phyloP scores from a whole-genome alignment of 1,140 invertebrate species.

The Pararge aegeria region DNA sequence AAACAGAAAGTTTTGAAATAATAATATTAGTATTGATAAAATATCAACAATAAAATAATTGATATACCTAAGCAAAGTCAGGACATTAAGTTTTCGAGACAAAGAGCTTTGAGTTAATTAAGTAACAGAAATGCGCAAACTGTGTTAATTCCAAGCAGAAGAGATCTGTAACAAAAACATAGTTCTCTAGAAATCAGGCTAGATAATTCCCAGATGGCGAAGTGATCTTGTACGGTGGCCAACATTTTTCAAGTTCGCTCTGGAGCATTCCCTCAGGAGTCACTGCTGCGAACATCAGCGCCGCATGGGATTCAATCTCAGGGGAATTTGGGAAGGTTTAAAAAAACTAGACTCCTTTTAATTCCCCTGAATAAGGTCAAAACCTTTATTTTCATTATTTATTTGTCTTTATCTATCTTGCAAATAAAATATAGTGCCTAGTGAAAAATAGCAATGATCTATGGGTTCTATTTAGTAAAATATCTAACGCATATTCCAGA shows the following conservation, averaged over 20 bases:
- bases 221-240: constrained; percentile 12
- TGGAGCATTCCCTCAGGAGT: constrained; percentile 51
- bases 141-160: background rate
- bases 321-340: constrained; percentile 61
- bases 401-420: too few species aligned
- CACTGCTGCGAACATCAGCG: constrained; percentile 33
- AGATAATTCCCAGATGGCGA: constrained; percentile 4
- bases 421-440: too few species aligned
- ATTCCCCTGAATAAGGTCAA: background rate
- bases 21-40: too few species aligned
- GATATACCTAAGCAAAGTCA: too few species aligned
- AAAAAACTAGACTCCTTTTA: constrained; percentile 43
- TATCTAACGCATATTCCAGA: too few species aligned
- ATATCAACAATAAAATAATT: too few species aligned
- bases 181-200: background rate
- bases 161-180: background rate
- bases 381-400: background rate
- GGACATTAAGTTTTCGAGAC: too few species aligned
- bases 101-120: too few species aligned
- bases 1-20: too few species aligned
- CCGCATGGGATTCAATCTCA: constrained; percentile 76
- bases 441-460: too few species aligned
- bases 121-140: too few species aligned
- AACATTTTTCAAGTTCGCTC: constrained; percentile 53
- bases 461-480: too few species aligned